Evolutionary conservation across 2,113 vertebrate genomes (phyloP).

Genomic region (Ammospiza nelsoni): DNA sequence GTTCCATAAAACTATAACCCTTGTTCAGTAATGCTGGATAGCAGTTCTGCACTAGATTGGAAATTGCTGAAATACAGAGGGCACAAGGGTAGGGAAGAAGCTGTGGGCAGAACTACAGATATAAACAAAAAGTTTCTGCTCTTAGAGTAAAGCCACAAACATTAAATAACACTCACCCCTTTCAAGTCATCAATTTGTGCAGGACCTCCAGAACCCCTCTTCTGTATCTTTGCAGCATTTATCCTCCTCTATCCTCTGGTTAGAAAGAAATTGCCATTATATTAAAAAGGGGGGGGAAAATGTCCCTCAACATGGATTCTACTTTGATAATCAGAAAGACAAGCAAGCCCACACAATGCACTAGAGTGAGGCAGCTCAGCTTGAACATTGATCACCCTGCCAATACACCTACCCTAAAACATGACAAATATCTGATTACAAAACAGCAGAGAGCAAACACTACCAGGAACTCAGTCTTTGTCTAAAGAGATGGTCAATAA

Average conservation of each 20-base stretch:
- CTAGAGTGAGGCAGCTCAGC: neutral
- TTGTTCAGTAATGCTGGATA: neutral
- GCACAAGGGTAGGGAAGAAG: neutral
- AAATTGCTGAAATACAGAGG: neutral
- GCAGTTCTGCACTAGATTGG: neutral
- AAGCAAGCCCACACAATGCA: neutral
- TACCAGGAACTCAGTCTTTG: neutral
- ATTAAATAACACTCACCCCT: neutral
- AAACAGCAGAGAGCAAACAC: neutral
- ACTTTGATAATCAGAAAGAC: neutral
- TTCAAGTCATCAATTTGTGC: neutral
- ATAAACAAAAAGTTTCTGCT: neutral
- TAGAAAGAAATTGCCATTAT: neutral
- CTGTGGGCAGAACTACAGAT: neutral
- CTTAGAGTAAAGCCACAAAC: neutral
- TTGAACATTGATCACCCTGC: neutral
- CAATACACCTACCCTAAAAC: neutral
- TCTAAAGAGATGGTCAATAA: neutral
- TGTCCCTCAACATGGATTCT: neutral
- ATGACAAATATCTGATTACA: neutral
- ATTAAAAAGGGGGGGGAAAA: rapidly evolving
- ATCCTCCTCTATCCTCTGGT: neutral
- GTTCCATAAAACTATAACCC: neutral
- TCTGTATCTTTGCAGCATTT: neutral
- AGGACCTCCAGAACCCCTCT: neutral